phyloP scores from a whole-genome alignment of 2,113 vertebrate species.

The Bufo bufo region DNA sequence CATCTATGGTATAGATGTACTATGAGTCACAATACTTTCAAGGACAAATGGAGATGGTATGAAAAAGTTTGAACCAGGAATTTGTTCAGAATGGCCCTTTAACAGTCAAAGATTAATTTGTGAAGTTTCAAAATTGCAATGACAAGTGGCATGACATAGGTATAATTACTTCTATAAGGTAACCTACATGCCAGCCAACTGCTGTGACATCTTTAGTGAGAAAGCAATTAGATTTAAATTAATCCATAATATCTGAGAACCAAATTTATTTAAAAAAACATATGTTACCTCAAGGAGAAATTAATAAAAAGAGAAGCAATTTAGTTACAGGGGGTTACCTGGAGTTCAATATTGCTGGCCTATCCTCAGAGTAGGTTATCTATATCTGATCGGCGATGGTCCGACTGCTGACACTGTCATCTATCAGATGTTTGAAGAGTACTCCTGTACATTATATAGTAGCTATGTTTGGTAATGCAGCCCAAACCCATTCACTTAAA shows the following conservation, averaged over 20 bases:
- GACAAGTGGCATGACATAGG: conserved; percentile 47
- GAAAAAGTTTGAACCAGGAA: background rate
- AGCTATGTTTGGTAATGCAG: too few relatives aligned
- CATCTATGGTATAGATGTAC: background rate
- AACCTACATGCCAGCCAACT: conserved; percentile 24
- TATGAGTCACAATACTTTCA: background rate
- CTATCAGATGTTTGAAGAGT: too few relatives aligned
- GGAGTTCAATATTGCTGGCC: too few relatives aligned
- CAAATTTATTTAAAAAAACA: background rate
- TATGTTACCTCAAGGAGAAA: conserved; percentile 5
- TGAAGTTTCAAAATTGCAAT: conserved; percentile 33
- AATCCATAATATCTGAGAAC: conserved; percentile 1
- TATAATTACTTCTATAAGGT: conserved; percentile 38
- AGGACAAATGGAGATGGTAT: background rate
- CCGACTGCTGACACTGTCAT: too few relatives aligned
- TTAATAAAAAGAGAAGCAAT: background rate
- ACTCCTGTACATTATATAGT: too few relatives aligned
- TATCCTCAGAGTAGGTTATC: too few relatives aligned
- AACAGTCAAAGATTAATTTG: conserved; percentile 29
- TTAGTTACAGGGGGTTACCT: too few relatives aligned
- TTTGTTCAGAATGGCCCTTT: background rate
- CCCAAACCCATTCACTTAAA: too few relatives aligned
- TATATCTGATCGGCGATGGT: too few relatives aligned
- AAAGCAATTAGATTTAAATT: conserved; percentile 35
- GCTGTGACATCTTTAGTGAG: conserved; percentile 3